Percentiles rank a stretch among this genome's conserved stretches.
These are phyloP conservation scores for Oreonectes daqikongensis DNA, from an alignment of 2,797 vertebrate genomes.

Conservation along the genomic window DNA sequence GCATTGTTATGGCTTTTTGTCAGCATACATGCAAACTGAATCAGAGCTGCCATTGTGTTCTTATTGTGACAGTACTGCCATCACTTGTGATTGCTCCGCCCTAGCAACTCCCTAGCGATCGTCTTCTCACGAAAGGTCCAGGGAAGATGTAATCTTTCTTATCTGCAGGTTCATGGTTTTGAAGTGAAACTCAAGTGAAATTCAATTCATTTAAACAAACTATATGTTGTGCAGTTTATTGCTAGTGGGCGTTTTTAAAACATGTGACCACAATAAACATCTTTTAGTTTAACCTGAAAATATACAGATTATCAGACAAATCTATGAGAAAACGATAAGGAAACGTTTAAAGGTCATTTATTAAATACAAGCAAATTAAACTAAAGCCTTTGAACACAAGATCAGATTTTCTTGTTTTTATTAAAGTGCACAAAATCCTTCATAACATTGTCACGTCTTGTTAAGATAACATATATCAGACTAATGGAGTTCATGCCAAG, in stretches of 20 bases:
- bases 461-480: background rate
- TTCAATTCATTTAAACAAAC: background rate
- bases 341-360: too few species aligned
- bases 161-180: background rate
- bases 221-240: too few species aligned
- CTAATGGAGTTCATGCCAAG: too few species aligned
- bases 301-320: too few species aligned
- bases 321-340: too few species aligned
- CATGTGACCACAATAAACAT: background rate
- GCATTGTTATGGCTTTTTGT: slow-evolving; percentile 53
- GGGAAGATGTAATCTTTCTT: slow-evolving; percentile 33
- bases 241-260: background rate
- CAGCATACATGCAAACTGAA: slow-evolving; percentile 58
- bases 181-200: background rate
- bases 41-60: slow-evolving; percentile 68
- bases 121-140: slow-evolving; percentile 73
- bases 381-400: too few species aligned
- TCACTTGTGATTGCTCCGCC: slow-evolving; percentile 70
- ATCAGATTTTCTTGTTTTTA: too few species aligned
- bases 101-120: slow-evolving; percentile 66
- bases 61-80: slow-evolving; percentile 71
- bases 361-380: too few species aligned
- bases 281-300: too few species aligned
- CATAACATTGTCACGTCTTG: background rate
- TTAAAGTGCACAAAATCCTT: too few species aligned